These are phyloP conservation scores for Marmota flaviventris DNA, from an alignment of 2,113 vertebrate species.

Conservation along the genomic window DNA sequence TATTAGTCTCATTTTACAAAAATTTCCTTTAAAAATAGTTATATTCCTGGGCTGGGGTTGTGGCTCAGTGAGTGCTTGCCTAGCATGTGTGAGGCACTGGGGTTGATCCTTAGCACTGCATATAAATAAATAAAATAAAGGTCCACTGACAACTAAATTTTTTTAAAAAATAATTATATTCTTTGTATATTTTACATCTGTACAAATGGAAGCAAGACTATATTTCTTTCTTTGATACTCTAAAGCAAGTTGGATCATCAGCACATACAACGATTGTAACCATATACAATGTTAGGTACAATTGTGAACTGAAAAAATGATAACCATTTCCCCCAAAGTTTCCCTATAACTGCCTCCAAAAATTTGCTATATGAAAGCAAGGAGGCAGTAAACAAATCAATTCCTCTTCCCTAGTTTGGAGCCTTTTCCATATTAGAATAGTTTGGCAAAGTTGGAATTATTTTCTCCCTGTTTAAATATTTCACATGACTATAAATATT, in stretches of 20 bases:
- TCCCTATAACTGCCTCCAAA: neutral
- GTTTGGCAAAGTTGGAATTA: neutral
- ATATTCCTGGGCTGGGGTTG: neutral
- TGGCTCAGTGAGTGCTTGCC: too few relatives aligned
- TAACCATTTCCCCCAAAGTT: slow-evolving; percentile 18
- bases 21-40: slow-evolving; percentile 26
- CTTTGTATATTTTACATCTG: slow-evolving; percentile 9
- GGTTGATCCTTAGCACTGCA: too few relatives aligned
- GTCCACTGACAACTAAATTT: too few relatives aligned
- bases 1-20: neutral
- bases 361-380: neutral
- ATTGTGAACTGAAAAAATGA: neutral
- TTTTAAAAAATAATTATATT: neutral
- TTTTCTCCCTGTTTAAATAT: slow-evolving; percentile 31
- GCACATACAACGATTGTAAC: neutral
- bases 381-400: neutral
- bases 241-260: neutral
- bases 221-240: neutral
- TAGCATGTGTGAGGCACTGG: too few relatives aligned
- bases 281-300: neutral
- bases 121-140: too few relatives aligned
- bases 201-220: neutral
- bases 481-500: slow-evolving; percentile 31
- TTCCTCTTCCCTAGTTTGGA: neutral
- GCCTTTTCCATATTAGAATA: neutral